Conservation (phyloP, 2,888 invertebrate species). For the Gastrophysa polygoni region DNA sequence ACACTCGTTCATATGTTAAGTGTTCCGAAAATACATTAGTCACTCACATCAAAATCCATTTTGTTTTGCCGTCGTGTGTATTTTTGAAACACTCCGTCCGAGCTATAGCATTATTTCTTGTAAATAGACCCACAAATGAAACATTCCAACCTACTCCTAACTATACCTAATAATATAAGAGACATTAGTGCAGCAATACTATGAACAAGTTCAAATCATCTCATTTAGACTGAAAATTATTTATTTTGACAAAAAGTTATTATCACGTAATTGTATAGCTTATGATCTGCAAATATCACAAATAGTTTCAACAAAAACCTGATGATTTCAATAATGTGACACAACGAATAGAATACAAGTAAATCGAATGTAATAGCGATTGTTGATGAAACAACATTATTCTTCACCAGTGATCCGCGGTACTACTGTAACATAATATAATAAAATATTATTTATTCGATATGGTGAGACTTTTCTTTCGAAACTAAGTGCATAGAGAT, state of each 20-base stretch:
- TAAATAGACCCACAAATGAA: conserved; percentile 40
- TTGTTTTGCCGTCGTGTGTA: not conserved
- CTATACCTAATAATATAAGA: conserved; percentile 32
- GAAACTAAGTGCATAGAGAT: not conserved
- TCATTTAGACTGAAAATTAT: conserved; percentile 38
- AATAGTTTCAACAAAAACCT: not conserved
- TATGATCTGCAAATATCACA: not conserved
- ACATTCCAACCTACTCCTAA: conserved; percentile 42
- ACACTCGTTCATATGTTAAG: not conserved
- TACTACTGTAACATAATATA: conserved; percentile 53
- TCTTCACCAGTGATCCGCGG: conserved; percentile 48
- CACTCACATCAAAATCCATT: not conserved
- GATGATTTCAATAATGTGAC: not conserved
- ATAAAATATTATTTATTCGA: conserved; percentile 57
- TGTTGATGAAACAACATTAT: not conserved
- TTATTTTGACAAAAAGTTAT: conserved; percentile 9
- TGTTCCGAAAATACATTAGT: not conserved
- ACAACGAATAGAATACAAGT: not conserved
- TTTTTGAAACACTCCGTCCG: not conserved
- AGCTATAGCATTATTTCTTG: conserved; percentile 29
- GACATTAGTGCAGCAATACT: conserved; percentile 52
- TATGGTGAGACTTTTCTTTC: not conserved
- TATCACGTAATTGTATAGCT: too few relatives aligned
- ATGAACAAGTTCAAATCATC: conserved; percentile 52
- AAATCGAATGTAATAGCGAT: not conserved